A percentile compares a stretch with the other conserved stretches of the same genome.
Evolutionary conservation across 2,888 invertebrate genomes (phyloP).

Genomic region (Rhagium mordax): DNA sequence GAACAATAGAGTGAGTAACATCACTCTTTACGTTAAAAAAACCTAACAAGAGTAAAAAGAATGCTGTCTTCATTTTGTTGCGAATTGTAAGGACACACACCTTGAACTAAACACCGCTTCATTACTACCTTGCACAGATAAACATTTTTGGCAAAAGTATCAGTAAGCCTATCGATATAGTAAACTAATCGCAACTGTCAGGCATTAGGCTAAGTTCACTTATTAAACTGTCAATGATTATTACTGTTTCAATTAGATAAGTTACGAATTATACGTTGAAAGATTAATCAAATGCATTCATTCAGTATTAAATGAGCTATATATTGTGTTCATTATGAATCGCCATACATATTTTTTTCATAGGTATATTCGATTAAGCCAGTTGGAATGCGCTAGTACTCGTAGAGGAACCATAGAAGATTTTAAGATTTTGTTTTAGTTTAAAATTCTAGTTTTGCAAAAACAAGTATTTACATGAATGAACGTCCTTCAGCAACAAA

Average conservation of each 20-base stretch:
- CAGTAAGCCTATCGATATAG: not conserved
- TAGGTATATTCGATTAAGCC: too few relatives aligned
- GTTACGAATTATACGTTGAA: not conserved
- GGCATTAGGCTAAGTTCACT: not conserved
- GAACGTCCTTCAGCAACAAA: too few relatives aligned
- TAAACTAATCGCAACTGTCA: conserved; percentile 18
- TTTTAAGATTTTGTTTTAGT: too few relatives aligned
- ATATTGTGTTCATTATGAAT: too few relatives aligned
- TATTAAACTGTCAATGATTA: too few relatives aligned
- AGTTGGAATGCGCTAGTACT: too few relatives aligned
- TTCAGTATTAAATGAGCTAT: not conserved
- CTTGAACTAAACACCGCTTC: not conserved
- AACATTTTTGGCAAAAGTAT: not conserved
- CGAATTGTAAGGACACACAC: not conserved
- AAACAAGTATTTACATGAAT: too few relatives aligned
- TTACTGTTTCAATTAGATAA: not conserved
- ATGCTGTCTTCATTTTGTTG: not conserved
- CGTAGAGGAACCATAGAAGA: too few relatives aligned
- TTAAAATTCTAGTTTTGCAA: too few relatives aligned
- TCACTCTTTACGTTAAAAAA: not conserved
- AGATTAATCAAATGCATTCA: too few relatives aligned
- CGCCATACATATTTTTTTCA: too few relatives aligned
- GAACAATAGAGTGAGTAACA: not conserved
- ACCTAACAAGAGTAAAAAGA: conserved; percentile 5
- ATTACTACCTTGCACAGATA: not conserved